Evolutionary conservation across 2,113 vertebrate species (phyloP), one percentile per base, ranked within the genome.

Genomic region (Helogale parvula): DNA sequence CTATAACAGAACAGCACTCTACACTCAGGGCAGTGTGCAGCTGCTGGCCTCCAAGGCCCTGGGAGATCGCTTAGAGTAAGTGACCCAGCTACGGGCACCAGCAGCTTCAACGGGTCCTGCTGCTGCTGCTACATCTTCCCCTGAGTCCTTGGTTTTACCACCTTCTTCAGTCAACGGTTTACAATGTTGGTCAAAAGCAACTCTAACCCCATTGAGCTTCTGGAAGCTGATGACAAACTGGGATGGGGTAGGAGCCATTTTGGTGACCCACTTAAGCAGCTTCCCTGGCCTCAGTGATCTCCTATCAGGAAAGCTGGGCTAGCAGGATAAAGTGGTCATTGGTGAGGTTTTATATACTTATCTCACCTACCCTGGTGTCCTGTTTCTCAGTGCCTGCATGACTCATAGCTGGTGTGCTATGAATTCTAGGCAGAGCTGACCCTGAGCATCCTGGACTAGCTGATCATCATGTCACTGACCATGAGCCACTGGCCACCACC

Each of bases 61-160:
- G 94, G 99, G 99, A 76, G 99, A 99, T 97, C 99, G 99, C 96
- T 98, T 99, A 0, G 99, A 99, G 69, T 99, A 99, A 72, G 98
- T 99, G 5, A 99, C 99, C 0, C 99, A 99, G 98, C 99, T 99
- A 0, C 97, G 99, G 97, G 99, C 99, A 0, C 98, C 98, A 0
- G 45, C 99, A 0, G 98, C 98, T 69, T 99, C 99, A 99, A 13
- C 38, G 15, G 27, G 41, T 41, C 99, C 9, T 99, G 98, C n/a
- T 99, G 99, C 98, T 99, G 99, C 98, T 99, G 99, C 99, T 99
- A 99, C 80, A 98, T 99, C 88, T 99, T 99, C 96, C 99, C 99
- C 0, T 99, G 99, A 0, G 99, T 99, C 14, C 97, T 99, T 23
- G 99, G 99, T 0, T 99, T 99, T 83, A 99, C 99, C 0, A 99